phyloP scores from a whole-genome alignment of 1,140 invertebrate species.

The Cyclina sinensis region DNA sequence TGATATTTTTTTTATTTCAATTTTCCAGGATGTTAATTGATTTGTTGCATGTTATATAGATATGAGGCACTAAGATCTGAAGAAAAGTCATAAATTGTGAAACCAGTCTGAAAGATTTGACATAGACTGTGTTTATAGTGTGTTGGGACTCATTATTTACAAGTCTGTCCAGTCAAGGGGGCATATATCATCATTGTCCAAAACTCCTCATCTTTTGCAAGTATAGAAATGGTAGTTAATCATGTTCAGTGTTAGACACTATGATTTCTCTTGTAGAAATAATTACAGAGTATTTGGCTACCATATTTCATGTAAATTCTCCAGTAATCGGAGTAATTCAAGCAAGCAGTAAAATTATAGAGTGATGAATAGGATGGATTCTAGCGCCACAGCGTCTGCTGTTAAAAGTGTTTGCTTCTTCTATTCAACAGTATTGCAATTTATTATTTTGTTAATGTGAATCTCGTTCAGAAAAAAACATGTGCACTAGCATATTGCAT shows the following conservation, averaged over 20 bases:
- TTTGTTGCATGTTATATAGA: constrained; percentile 50
- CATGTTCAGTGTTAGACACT: constrained; percentile 43
- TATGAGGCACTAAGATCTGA: not conserved
- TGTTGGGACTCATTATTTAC: constrained; percentile 59
- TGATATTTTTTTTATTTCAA: constrained; percentile 11
- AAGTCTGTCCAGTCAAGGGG: constrained; percentile 34
- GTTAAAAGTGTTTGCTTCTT: constrained; percentile 38
- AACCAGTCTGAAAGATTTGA: constrained; percentile 42
- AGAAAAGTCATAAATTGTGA: constrained; percentile 58
- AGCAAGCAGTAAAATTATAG: constrained; percentile 40
- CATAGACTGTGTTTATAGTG: constrained; percentile 62
- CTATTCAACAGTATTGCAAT: constrained; percentile 23
- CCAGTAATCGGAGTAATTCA: constrained; percentile 46
- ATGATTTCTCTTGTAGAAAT: constrained; percentile 63
- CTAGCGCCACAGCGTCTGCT: constrained; percentile 25
- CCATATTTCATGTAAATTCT: constrained; percentile 69
- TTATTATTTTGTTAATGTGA: constrained; percentile 32
- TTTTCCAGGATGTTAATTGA: constrained; percentile 46
- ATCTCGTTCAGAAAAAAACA: not conserved
- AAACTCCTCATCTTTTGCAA: constrained; percentile 41
- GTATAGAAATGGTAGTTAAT: constrained; percentile 40
- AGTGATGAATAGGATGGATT: constrained; percentile 53
- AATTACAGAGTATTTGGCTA: constrained; percentile 61
- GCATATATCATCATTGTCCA: constrained; percentile 65
- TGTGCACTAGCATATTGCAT: constrained; percentile 19